Base-by-base conservation (phyloP, 1,140 invertebrate species). In the Microvelia longipes region DNA sequence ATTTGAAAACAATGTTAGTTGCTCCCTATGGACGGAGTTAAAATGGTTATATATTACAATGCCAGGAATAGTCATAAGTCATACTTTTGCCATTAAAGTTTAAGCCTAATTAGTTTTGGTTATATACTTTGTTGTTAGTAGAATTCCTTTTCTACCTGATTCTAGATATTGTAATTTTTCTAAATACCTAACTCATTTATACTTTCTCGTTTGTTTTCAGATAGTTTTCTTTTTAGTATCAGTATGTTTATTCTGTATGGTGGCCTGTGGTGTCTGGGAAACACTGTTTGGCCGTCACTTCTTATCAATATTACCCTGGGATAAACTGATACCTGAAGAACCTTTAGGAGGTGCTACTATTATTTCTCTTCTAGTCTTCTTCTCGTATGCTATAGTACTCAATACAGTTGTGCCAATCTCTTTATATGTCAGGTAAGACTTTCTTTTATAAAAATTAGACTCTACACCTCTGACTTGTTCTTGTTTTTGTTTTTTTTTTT, bases 381-480 rank as follows among this genome's bases (percentile, higher is more conserved):
- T 99, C 83, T 99, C 97, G 1, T 99, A 99, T 82, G 93, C 96
- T 74, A 99, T 99, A 78, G 93, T 99, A 72, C 86, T 99, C 75
- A 99, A 99, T 83, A 99, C 97, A 74, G 95, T 99, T 72, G 97
- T 99, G 83, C 98, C 97, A 81, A 99, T 99, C 79, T 99, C 96
- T 72, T 85, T 99, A 61, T 99, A 99, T 83, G 97, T 99, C 75
- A 98, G 88, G 91, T 93, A 78, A 80, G 82, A 75, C 64, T 64
- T 65, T 5, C 24, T 62, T 63, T 69, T 11, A 50, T 5, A 50
- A 19, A 50, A n/a, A n/a, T n/a, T n/a, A n/a, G n/a, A n/a, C n/a
- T n/a, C n/a, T n/a, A 50, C 19, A 11, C 19, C 35, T 50, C 35
- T 50, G 35, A 50, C 19, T 50, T 50, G 35, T 50, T 50, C n/a